Conservation (phyloP, 2,113 vertebrate species). For the Catharus minimus region DNA sequence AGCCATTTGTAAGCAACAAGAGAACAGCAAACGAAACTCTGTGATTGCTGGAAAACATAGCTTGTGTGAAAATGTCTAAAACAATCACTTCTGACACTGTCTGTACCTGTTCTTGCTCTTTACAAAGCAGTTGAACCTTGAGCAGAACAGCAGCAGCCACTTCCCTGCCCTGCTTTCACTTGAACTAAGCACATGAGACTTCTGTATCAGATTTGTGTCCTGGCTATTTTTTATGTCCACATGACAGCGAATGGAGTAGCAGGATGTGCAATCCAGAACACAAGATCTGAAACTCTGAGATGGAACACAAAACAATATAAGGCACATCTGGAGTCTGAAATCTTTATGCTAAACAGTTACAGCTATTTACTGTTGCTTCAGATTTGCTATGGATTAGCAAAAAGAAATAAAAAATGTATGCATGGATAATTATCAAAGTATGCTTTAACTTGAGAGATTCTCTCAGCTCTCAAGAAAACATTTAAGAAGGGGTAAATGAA, state of each 20-base stretch:
- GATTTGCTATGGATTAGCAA: background rate
- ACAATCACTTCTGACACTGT: background rate
- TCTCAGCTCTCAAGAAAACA: constrained; percentile 22
- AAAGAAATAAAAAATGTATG: background rate
- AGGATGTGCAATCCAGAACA: background rate
- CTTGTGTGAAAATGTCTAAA: background rate
- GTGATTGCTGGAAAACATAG: background rate
- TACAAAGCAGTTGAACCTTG: background rate
- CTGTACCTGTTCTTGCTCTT: background rate
- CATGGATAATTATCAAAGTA: constrained; percentile 23
- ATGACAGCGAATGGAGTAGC: background rate
- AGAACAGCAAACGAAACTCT: background rate
- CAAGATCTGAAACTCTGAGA: background rate
- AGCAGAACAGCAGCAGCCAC: background rate
- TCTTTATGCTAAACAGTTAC: constrained; percentile 15
- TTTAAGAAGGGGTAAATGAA: constrained; percentile 12
- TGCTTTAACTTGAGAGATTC: background rate
- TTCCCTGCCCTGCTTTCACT: background rate
- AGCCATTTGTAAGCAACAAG: background rate
- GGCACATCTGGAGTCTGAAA: constrained; percentile 20
- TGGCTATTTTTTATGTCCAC: background rate
- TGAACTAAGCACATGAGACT: background rate
- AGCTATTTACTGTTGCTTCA: background rate
- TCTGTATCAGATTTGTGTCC: background rate
- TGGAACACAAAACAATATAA: background rate